A percentile compares a stretch with the other conserved stretches of the same genome.
phyloP scores from a whole-genome alignment of 2,113 vertebrate genomes.

The Cyanoliseus patagonus region DNA sequence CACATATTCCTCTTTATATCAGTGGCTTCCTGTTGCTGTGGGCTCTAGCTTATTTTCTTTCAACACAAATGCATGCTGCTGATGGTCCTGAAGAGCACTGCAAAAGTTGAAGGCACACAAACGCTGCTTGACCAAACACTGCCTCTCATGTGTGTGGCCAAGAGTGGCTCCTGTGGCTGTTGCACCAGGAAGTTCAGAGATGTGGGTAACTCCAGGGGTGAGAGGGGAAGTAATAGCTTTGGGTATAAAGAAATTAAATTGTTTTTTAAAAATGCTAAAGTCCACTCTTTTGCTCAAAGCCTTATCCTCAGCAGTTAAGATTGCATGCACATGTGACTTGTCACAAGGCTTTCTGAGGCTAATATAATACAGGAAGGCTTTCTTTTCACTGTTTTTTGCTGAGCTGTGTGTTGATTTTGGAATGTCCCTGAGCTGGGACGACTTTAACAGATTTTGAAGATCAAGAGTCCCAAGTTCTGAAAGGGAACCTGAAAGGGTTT shows the following conservation, averaged over 20 bases:
- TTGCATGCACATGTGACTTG: rapidly evolving
- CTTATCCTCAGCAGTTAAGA: background rate
- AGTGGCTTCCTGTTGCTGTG: background rate
- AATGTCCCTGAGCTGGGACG: background rate
- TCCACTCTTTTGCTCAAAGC: background rate
- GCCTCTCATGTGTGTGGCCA: background rate
- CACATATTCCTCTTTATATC: rapidly evolving
- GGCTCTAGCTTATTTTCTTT: background rate
- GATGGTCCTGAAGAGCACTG: background rate
- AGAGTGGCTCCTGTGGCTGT: background rate
- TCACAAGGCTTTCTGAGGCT: background rate
- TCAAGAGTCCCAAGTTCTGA: background rate
- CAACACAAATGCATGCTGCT: background rate
- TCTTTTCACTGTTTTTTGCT: background rate
- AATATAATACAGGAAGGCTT: background rate
- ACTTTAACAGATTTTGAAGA: background rate
- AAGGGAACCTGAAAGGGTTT: background rate
- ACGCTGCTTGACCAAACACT: rapidly evolving
- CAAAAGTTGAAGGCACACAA: rapidly evolving
- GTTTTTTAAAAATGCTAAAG: background rate
- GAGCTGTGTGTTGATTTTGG: background rate
- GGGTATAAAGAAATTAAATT: background rate
- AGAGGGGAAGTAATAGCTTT: background rate
- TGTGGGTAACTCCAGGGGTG: background rate
- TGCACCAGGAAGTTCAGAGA: background rate